These are phyloP conservation scores for Kryptopterus vitreolus DNA, from an alignment of 2,797 vertebrate species.

Conservation along the genomic window DNA sequence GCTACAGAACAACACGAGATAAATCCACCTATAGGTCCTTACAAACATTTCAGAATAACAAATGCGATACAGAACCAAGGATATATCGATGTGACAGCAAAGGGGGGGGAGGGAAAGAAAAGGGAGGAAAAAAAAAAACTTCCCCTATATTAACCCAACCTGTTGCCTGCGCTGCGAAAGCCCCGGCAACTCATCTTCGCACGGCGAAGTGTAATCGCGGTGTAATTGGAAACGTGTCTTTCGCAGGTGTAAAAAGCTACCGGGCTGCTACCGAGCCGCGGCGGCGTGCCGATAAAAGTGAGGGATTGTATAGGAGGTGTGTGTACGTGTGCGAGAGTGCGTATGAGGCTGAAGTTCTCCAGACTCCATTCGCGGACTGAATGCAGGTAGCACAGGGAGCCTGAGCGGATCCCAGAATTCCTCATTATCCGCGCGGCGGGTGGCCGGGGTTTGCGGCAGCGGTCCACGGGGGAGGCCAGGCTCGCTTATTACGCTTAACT, in stretches of 20 bases:
- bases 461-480: slow-evolving; percentile 73
- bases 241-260: slow-evolving; percentile 44
- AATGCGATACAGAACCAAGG: neutral
- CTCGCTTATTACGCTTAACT: slow-evolving; percentile 82
- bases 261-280: slow-evolving; percentile 42
- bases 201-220: slow-evolving; percentile 25
- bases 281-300: slow-evolving; percentile 72
- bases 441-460: slow-evolving; percentile 70
- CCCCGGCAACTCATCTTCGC: slow-evolving; percentile 14
- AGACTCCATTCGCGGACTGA: slow-evolving; percentile 75
- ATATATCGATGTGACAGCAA: neutral
- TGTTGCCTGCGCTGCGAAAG: slow-evolving; percentile 12
- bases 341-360: slow-evolving; percentile 76
- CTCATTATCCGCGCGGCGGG: slow-evolving; percentile 79
- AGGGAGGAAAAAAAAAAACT: slow-evolving; percentile 7
- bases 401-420: slow-evolving; percentile 85
- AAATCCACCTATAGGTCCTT: neutral
- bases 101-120: neutral
- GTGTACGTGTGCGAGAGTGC: slow-evolving; percentile 57
- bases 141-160: neutral
- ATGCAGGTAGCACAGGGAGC: slow-evolving; percentile 78
- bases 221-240: slow-evolving; percentile 51
- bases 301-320: slow-evolving; percentile 73
- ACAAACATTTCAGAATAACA: neutral
- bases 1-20: neutral